phyloP scores from a whole-genome alignment of 2,113 vertebrate species.

The Pandion haliaetus region DNA sequence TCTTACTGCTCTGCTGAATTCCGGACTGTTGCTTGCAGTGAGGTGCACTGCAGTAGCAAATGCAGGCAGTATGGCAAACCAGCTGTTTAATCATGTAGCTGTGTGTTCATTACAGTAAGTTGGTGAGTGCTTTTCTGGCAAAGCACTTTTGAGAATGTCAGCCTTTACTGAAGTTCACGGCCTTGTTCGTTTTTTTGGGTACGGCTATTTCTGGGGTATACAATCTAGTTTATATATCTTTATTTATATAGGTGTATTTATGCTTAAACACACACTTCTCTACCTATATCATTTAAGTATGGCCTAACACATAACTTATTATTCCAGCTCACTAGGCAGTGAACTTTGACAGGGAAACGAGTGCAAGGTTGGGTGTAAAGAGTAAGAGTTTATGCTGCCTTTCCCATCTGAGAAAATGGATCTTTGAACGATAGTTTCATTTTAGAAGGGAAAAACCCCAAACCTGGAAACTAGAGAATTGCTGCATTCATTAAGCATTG shows the following conservation, averaged over 20 bases:
- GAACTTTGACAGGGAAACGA: neutral
- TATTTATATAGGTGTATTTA: neutral
- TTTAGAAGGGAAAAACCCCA: neutral
- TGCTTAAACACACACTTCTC: neutral
- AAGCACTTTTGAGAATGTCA: neutral
- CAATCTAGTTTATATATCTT: neutral
- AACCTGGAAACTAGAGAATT: neutral
- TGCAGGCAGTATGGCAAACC: accelerated
- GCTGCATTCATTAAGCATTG: neutral
- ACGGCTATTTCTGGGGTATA: neutral
- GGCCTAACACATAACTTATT: neutral
- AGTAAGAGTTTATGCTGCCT: neutral
- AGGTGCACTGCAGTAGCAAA: neutral
- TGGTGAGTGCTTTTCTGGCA: neutral
- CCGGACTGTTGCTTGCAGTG: neutral
- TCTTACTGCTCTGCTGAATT: neutral
- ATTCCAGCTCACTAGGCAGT: neutral
- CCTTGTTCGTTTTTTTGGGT: neutral
- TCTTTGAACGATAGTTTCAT: neutral
- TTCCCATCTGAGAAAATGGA: neutral
- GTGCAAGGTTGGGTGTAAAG: neutral
- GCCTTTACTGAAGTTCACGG: neutral
- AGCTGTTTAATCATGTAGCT: neutral
- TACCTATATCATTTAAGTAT: neutral
- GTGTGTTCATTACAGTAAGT: neutral